These are phyloP conservation scores for Thermophis baileyi DNA, from an alignment of 2,113 vertebrate species.

Conservation along the genomic window DNA sequence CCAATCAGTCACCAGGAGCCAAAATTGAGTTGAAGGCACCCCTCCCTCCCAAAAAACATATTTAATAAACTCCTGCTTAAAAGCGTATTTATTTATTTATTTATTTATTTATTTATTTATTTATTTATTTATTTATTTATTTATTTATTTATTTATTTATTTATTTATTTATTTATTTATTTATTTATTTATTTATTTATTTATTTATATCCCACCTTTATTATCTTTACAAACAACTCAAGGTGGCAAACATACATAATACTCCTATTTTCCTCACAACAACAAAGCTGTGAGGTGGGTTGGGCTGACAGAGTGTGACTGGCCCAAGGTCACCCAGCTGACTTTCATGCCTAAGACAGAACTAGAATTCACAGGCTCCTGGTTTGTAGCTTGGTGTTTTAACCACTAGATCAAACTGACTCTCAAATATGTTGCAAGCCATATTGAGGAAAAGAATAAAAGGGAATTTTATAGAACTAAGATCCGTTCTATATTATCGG, in stretches of 20 bases:
- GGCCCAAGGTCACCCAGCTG: neutral
- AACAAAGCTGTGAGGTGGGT: neutral
- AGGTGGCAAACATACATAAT: neutral
- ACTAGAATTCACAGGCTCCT: neutral
- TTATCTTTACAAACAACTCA: neutral
- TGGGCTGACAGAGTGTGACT: neutral
- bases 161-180: too few relatives aligned
- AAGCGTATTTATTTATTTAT: neutral
- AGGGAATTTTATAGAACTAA: neutral
- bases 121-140: too few relatives aligned
- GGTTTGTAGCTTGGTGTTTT: neutral
- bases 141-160: too few relatives aligned
- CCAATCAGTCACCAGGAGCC: neutral
- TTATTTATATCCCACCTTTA: neutral
- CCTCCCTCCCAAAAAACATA: neutral
- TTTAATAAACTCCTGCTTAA: neutral
- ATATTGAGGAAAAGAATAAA: neutral
- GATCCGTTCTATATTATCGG: neutral
- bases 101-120: too few relatives aligned
- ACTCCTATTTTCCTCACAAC: neutral
- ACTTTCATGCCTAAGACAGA: neutral
- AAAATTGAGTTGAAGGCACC: neutral
- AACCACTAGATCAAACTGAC: neutral
- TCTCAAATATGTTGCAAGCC: neutral
- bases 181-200: too few relatives aligned